Base-by-base conservation (phyloP, 2,113 vertebrate species). In the Spizaetus ornatus region DNA sequence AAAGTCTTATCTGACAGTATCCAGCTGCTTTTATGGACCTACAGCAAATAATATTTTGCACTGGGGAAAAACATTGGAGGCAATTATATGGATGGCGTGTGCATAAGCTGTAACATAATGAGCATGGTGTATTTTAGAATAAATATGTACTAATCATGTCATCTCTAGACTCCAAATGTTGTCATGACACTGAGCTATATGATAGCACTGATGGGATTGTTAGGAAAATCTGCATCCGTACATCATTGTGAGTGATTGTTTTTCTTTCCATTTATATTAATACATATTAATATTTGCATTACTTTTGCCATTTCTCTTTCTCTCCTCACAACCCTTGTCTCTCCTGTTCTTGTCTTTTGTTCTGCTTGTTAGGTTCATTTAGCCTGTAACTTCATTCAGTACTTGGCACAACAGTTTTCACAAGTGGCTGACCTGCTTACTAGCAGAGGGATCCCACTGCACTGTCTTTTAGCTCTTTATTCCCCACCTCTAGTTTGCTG, bases 11-110 rank as follows among this genome's bases (percentile, higher is more conserved):
- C 94, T 95, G 93, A 95, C 95, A 93, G 58, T 56, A 95, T 93
- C 94, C 95, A 96, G 87, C 91, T 97, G 96, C 74, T 96, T 95
- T 96, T 94, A 90, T 93, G 71, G 84, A 87, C 85, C 91, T 96
- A 88, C 67, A 94, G 93, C 84, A 83, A 84, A 66, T 95, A 90
- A 70, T 85, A 89, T 79, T 94, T 94, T 93, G 81, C 91, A 78
- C 63, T 59, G 59, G 90, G 91, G 94, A 85, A 82, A 96, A 95
- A 38, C 36, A 92, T 9, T 74, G 89, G 85, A 94, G 74, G 66
- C 74, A 93, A 38, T 96, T 90, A 73, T 77, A 78, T 86, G 82
- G 82, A 58, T 3, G 2, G 77, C 3, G 3, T 85, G 73, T 93
- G 87, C 81, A 79, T 76, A 82, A 82, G 40, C 78, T 91, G 70